Evolutionary conservation across 2,797 vertebrate genomes (phyloP), one percentile per base, ranked within the genome.

Genomic region (Linurgus olivaceus): DNA sequence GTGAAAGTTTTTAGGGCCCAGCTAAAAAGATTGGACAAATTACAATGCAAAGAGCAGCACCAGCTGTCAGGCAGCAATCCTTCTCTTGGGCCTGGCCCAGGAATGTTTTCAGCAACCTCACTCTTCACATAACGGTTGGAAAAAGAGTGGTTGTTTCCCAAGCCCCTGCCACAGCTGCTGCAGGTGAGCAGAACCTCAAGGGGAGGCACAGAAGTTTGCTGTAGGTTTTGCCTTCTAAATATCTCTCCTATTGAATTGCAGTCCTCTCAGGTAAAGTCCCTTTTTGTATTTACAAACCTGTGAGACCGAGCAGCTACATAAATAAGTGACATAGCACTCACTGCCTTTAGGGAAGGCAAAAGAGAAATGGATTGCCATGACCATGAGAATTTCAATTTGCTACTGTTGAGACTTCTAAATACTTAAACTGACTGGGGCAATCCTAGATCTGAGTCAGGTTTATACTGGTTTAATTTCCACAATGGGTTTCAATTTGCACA

Each of bases 111-210:
- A 2, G 0, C 59, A 23, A 31, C 20, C 25, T 37, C 13, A 18
- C 10, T 28, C 33, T 37, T n/a, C 4, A 24, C 3, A 0, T 15
- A 40, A 47, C 19, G 12, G 4, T 19, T 66, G 12, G 1, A 4
- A 51, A 54, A 51, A 42, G 4, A 11, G 44, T 26, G 25, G 24
- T 18, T 19, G 37, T 40, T 20, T 24, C 54, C 20, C 19, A 8
- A n/a, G 57, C 31, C 5, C 7, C 31, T 40, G 42, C 54, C 26
- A 11, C 31, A 13, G 16, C 20, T 24, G 16, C 16, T 13, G 31
- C n/a, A 25, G 29, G 45, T 0, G 0, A 10, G 21, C 19, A 25
- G 35, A 50, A 31, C 2, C 2, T 25, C 28, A 35, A 6, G 7
- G 24, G n/a, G 47, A 57, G 71, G 17, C n/a, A 52, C 2, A 10